Evolutionary conservation across 1,140 invertebrate genomes (phyloP), one percentile per base, ranked within the genome.

Genomic region (Drosophila orosa): DNA sequence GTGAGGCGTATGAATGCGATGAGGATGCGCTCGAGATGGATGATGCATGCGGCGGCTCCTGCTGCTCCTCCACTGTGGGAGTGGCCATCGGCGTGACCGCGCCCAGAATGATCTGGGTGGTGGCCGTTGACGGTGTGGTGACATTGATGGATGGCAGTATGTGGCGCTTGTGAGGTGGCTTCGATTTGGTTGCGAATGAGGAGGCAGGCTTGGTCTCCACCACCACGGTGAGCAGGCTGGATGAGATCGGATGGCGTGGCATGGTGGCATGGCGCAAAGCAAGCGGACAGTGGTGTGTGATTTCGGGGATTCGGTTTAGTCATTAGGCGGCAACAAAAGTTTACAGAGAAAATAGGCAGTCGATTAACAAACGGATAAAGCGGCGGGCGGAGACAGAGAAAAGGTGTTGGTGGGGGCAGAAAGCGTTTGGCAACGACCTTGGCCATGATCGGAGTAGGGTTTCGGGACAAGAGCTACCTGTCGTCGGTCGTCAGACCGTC

Each of bases 141-240:
- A 91, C 75, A 69, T 91, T 91, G 68, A 91, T 91, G 73, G 78
- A 85, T 76, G 89, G 89, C 62, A 91, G 45, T 29, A 66, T 73
- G 67, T 78, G 89, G 25, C 76, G 71, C 82, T 86, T 86, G 39
- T 86, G 75, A 48, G 72, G 78, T 52, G 74, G 74, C 67, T 78
- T 89, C 75, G 68, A 54, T 71, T 74, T 60, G 40, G 37, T 52
- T 69, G 57, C 48, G 37, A 52, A 54, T 74, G 33, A 39, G 39
- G 61, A 54, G 59, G 29, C 27, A 29, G 65, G 52, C 67, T 69
- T 44, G 39, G 13, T 10, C 22, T 60, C 40, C 56, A 40, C 54
- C 29, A 78, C 69, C 74, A 67, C 74, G 15, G 67, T 76, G 42
- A 77, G 44, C 56, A 74, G 74, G 69, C 78, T 86, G 69, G 57